phyloP scores from a whole-genome alignment of 2,113 vertebrate genomes.

The Strigops habroptila region DNA sequence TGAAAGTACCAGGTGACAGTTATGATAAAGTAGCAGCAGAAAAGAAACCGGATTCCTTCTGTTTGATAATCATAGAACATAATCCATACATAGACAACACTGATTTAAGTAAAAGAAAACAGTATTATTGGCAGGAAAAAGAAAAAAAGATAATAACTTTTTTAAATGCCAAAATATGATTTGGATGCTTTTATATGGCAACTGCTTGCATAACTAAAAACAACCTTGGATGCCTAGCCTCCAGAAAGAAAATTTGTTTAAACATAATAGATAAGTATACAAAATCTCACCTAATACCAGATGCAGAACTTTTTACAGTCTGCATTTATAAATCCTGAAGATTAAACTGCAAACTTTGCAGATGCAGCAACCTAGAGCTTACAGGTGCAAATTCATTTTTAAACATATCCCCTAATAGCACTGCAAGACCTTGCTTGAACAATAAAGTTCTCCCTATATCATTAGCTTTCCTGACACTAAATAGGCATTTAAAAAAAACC shows the following conservation, averaged over 20 bases:
- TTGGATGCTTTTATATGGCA: not conserved
- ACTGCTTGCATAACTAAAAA: not conserved
- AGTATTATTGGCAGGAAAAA: not conserved
- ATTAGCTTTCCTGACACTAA: not conserved
- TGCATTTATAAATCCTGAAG: not conserved
- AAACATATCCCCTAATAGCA: not conserved
- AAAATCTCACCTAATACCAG: not conserved
- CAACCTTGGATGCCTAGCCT: not conserved
- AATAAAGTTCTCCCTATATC: not conserved
- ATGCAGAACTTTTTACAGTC: not conserved
- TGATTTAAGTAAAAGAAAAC: conserved; percentile 26
- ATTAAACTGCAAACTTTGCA: not conserved
- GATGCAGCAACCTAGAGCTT: not conserved
- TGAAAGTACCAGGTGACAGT: conserved; percentile 20
- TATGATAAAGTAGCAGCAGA: conserved; percentile 7
- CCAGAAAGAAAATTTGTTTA: not conserved
- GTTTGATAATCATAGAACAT: conserved; percentile 41
- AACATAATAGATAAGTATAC: not conserved
- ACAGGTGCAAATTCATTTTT: not conserved
- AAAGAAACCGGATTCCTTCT: conserved; percentile 23
- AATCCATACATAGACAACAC: not conserved
- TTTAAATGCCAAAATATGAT: conserved; percentile 14
- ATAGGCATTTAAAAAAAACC: not conserved
- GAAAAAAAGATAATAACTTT: conserved; percentile 16
- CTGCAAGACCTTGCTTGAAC: not conserved